Conservation (phyloP, 1,140 invertebrate genomes). For the Atta texana region DNA sequence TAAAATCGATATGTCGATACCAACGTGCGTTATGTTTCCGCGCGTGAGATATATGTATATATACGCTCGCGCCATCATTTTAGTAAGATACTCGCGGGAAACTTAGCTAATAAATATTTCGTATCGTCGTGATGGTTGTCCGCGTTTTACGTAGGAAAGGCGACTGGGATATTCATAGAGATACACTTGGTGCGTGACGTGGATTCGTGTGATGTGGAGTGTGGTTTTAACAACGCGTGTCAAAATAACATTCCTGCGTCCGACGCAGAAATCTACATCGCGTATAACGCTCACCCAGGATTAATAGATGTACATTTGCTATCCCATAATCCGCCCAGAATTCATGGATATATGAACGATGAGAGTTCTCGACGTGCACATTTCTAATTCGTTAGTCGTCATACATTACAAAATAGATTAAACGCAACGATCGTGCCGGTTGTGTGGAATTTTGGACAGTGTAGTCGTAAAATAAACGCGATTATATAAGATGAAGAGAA, state of each 20-base stretch:
- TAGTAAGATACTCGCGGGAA: background rate
- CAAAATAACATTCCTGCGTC: slow-evolving; percentile 24
- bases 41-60: background rate
- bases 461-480: too few relatives aligned
- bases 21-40: slow-evolving; percentile 22
- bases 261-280: slow-evolving; percentile 7
- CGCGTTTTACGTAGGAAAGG: background rate
- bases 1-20: slow-evolving; percentile 59
- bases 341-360: background rate
- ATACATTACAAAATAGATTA: slow-evolving; percentile 9
- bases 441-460: background rate
- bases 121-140: background rate
- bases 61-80: background rate
- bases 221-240: background rate
- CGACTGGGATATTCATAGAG: slow-evolving; percentile 24
- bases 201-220: background rate
- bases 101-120: slow-evolving; percentile 53
- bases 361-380: slow-evolving; percentile 8
- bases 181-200: slow-evolving; percentile 36
- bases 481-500: background rate
- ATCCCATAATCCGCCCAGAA: background rate
- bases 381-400: slow-evolving; percentile 11
- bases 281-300: background rate
- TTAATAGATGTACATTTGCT: slow-evolving; percentile 23
- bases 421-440: background rate